Evolutionary conservation across 2,888 invertebrate species (phyloP).

Genomic region (Dicyrtomina minuta): DNA sequence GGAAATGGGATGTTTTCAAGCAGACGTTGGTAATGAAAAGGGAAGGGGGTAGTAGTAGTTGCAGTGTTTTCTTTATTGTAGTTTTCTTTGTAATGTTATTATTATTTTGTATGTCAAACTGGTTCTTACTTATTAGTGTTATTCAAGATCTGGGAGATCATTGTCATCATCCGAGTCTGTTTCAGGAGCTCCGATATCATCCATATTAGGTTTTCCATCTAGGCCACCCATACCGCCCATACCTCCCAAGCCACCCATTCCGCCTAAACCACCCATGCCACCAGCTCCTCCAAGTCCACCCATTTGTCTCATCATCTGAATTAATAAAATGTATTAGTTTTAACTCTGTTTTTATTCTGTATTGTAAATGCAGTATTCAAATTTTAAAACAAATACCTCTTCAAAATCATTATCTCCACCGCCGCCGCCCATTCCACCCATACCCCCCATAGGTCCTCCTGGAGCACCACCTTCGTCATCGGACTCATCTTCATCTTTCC

Average conservation of each 20-base stretch:
- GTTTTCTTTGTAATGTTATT: too few species aligned
- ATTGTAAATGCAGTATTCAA: too few species aligned
- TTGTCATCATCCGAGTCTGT: slow-evolving; percentile 76
- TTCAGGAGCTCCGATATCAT: slow-evolving; percentile 68
- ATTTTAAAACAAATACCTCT: slow-evolving; percentile 60
- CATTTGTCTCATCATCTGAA: slow-evolving; percentile 71
- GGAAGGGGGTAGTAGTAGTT: too few species aligned
- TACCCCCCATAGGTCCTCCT: slow-evolving; percentile 25
- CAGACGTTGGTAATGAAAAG: too few species aligned
- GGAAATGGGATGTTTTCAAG: too few species aligned
- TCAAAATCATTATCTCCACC: slow-evolving; percentile 60
- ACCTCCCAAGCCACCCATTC: slow-evolving; percentile 39
- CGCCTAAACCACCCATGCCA: slow-evolving; percentile 42
- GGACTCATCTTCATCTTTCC: slow-evolving; percentile 95
- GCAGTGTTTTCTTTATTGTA: too few species aligned
- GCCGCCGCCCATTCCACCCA: slow-evolving; percentile 31
- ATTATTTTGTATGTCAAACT: too few species aligned
- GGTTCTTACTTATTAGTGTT: too few species aligned
- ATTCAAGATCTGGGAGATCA: slow-evolving; percentile 74
- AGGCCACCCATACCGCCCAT: too few species aligned
- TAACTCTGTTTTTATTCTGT: background rate
- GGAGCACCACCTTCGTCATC: slow-evolving; percentile 66
- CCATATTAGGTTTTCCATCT: slow-evolving; percentile 68
- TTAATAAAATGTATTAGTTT: background rate
- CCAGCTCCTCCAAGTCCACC: slow-evolving; percentile 62